Base-by-base conservation (phyloP, 2,888 invertebrate species). In the Lottia scabra region DNA sequence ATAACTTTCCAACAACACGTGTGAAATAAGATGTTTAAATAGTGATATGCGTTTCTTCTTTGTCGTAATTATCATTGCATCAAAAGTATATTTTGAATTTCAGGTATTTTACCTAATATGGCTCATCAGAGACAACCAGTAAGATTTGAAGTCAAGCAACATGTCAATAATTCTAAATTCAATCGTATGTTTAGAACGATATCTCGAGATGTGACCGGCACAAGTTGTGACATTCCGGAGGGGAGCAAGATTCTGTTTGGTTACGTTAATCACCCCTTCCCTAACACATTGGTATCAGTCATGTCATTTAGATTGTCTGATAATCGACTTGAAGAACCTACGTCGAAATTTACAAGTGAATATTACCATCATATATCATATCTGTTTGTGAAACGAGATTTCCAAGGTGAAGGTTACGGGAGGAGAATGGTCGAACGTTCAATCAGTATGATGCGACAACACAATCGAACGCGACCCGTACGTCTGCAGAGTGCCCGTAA, bases 211-310 rank as follows among this genome's bases (percentile, higher is more conserved):
- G 79, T 82, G 0, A 77, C 80, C 27, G 73, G 82, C 12, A 80
- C 79, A 65, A 77, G 77, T 1, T 83, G 76, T 75, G 82, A 83
- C 67, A 75, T 81, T 6, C 83, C 82, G n/a, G 81, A 81, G 44
- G 75, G 80, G 4, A 80, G 81, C 63, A 30, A 65, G 10, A 74
- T 81, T n/a, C 27, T 81, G 6, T 80, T 83, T 71, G 72, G 72
- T 23, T 81, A 79, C 68, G 72, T 76, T 26, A 74, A n/a, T 19
- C 23, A 30, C 8, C 65, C 38, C 64, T 26, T 44, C n/a, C 23
- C 68, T 16, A 38, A 38, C 19, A 26, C 62, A 19, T 68, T 56
- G 56, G 72, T 80, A 19, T 82, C 80, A n/a, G 75, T 76, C 56
- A 70, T 81, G 19, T 73, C 77, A 67, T 82, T 80, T 65, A 73